A percentile compares a stretch with the other conserved stretches of the same genome.
phyloP scores from a whole-genome alignment of 2,888 invertebrate species.

The Cataglyphis livida region DNA sequence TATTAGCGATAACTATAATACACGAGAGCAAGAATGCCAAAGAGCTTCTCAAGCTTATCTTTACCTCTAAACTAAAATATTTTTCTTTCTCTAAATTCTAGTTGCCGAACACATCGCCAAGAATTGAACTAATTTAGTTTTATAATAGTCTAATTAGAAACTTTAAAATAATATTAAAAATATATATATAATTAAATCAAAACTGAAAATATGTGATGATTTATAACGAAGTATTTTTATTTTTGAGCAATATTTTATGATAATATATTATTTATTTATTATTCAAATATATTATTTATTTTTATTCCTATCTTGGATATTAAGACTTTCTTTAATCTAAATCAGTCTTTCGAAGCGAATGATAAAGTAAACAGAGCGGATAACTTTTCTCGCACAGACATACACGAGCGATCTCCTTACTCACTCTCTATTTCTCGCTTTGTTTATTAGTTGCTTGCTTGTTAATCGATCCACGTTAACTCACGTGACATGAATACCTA shows the following conservation, averaged over 20 bases:
- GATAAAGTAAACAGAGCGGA: conserved; percentile 47
- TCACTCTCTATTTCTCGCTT: conserved; percentile 41
- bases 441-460: neutral
- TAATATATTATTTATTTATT: conserved; percentile 23
- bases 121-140: no score
- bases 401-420: conserved; percentile 24
- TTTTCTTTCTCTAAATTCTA: neutral
- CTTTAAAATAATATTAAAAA: neutral
- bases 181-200: neutral
- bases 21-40: neutral
- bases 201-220: neutral
- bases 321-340: conserved; percentile 32
- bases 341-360: conserved; percentile 34
- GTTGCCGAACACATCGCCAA: neutral
- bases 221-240: neutral
- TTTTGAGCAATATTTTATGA: neutral
- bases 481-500: conserved; percentile 4
- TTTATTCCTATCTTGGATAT: conserved; percentile 7
- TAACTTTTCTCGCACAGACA: conserved; percentile 30
- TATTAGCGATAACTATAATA: neutral
- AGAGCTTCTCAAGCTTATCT: neutral
- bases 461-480: conserved; percentile 29
- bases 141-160: neutral
- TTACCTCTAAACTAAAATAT: neutral
- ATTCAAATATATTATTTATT: neutral